Base-by-base conservation (phyloP, 2,113 vertebrate genomes). In the Eubucco bourcierii region DNA sequence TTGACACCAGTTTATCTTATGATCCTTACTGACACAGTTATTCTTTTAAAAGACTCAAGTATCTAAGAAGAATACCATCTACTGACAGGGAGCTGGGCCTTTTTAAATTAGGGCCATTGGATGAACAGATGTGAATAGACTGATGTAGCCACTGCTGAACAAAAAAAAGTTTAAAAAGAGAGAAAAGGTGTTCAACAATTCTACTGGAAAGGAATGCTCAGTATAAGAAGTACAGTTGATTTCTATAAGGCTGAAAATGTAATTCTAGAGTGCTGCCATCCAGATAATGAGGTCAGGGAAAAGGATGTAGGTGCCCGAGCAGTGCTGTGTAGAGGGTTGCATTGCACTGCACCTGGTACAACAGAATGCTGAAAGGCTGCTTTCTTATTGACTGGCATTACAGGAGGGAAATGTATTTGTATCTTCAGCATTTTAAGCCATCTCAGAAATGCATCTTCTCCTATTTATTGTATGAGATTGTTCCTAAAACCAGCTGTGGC, bases 221-320 rank as follows among this genome's bases (percentile, higher is more conserved):
- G 18, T 66, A 47, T 71, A 53, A 76, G 55, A 67, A 65, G 46
- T 28, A 19, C 13, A 87, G 58, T 37, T 28, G 52, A 37, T 78
- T 90, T 81, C 87, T 90, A 11, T 66, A 77, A 71, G 67, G 65
- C 33, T 93, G 73, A 28, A 87, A 65, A 79, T 80, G 63, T 86
- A 86, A 87, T 91, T 91, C 70, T 68, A 61, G 82, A 88, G 46
- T 91, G 73, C 75, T 94, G n/a, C 60, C 63, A 80, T 50, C 7
- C 90, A 83, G 59, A 44, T 80, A 90, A 90, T 53, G 74, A 90
- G 81, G 76, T 79, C 79, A 84, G 33, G 29, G 44, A 39, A 70
- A 31, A 47, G 41, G 72, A 70, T 70, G 34, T 7, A 24, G 23
- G 50, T 34, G 21, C n/a, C 18, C 0, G 18, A 83, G 37, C 34